phyloP scores from a whole-genome alignment of 1,140 invertebrate genomes.

The Halictus rubicundus region DNA sequence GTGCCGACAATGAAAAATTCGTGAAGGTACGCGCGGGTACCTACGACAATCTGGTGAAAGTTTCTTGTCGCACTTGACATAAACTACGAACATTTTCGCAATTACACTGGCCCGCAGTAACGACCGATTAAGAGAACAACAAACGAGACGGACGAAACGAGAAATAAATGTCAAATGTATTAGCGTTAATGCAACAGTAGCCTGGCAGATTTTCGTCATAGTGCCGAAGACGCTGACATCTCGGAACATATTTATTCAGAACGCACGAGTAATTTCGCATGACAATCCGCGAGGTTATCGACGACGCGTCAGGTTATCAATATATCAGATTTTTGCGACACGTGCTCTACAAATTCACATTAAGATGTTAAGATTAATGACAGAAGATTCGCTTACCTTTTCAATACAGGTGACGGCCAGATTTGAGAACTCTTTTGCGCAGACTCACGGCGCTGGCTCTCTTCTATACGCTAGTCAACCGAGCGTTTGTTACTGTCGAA shows the following conservation, averaged over 20 bases:
- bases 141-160: neutral
- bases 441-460: slow-evolving; percentile 66
- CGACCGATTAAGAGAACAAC: slow-evolving; percentile 28
- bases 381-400: slow-evolving; percentile 70
- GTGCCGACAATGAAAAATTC: slow-evolving; percentile 47
- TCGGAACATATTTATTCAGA: slow-evolving; percentile 62
- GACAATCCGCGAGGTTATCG: slow-evolving; percentile 67
- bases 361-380: slow-evolving; percentile 63
- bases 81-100: slow-evolving; percentile 31
- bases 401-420: slow-evolving; percentile 78
- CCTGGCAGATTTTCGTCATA: slow-evolving; percentile 54
- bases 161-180: slow-evolving; percentile 41
- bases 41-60: slow-evolving; percentile 54
- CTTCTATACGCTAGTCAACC: slow-evolving; percentile 59
- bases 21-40: slow-evolving; percentile 21
- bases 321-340: slow-evolving; percentile 34
- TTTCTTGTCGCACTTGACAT: slow-evolving; percentile 54
- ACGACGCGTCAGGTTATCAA: slow-evolving; percentile 39
- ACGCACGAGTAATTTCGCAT: slow-evolving; percentile 57
- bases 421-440: slow-evolving; percentile 73
- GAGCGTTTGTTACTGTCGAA: slow-evolving; percentile 27
- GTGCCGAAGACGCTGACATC: slow-evolving; percentile 70
- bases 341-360: slow-evolving; percentile 48
- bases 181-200: slow-evolving; percentile 53
- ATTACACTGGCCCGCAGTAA: neutral